A percentile compares a stretch with the other conserved stretches of the same genome.
Evolutionary conservation across 64 coral and sea anemone species (phyloP).

Genomic region (Hydrozoanthus tunicans): DNA sequence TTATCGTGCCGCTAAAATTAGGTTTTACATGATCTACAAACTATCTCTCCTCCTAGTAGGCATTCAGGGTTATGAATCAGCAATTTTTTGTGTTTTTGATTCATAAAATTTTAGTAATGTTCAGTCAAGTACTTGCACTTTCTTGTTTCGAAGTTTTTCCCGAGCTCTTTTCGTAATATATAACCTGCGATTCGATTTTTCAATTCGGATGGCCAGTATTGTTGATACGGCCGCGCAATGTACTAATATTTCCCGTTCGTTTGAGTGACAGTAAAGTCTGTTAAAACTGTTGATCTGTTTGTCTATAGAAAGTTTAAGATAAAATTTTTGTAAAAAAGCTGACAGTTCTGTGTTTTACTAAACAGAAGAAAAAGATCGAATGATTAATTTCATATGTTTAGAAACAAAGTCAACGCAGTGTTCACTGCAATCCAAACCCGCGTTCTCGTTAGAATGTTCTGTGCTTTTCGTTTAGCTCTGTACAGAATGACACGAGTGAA

Average conservation of each 20-base stretch:
- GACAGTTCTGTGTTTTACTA: neutral
- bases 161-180: constrained; percentile 11
- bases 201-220: constrained; percentile 7
- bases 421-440: too few relatives aligned
- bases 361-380: neutral
- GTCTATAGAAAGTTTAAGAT: neutral
- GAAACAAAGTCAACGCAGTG: too few relatives aligned
- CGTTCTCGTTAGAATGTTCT: too few relatives aligned
- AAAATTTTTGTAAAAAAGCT: neutral
- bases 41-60: neutral
- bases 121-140: neutral
- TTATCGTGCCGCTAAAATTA: constrained; percentile 49
- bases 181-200: constrained; percentile 20
- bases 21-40: constrained; percentile 32
- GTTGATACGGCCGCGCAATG: neutral
- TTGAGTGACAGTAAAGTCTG: neutral
- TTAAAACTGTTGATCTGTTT: neutral
- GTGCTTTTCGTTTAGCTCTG: too few relatives aligned
- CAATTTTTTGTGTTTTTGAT: neutral
- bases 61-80: neutral
- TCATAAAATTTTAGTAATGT: neutral
- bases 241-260: neutral
- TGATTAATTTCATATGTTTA: neutral
- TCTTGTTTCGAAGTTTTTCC: constrained; percentile 21
- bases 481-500: too few relatives aligned